These are phyloP conservation scores for Collichthys lucidus DNA, from an alignment of 2,113 vertebrate genomes.

Conservation along the genomic window DNA sequence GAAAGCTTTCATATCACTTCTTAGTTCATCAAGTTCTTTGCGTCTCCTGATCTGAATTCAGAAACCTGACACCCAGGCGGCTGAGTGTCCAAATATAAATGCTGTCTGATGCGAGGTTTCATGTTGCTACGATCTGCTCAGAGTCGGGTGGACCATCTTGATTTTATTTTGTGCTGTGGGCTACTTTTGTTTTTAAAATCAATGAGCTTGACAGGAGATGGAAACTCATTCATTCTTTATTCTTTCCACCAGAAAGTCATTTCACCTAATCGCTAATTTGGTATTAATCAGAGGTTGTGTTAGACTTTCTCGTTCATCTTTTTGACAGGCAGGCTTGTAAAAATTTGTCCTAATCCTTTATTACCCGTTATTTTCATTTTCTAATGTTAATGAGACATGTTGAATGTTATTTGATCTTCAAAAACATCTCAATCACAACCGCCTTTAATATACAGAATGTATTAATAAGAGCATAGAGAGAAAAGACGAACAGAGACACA, in stretches of 20 bases:
- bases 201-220: neutral
- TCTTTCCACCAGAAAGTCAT: neutral
- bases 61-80: constrained; percentile 4
- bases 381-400: too few species aligned
- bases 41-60: neutral
- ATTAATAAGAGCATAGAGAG: too few species aligned
- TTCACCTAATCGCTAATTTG: too few species aligned
- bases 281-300: too few species aligned
- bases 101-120: constrained; percentile 2
- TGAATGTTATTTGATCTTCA: too few species aligned
- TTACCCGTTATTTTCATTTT: too few species aligned
- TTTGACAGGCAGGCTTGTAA: too few species aligned
- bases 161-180: neutral
- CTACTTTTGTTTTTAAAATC: neutral
- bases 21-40: neutral
- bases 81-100: constrained; percentile 16
- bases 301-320: too few species aligned
- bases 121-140: neutral
- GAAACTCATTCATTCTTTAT: neutral
- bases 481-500: too few species aligned
- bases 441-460: too few species aligned
- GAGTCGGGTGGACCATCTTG: neutral
- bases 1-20: neutral
- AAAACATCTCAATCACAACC: too few species aligned
- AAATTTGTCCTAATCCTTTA: too few species aligned